Evolutionary conservation across 1,140 invertebrate species (phyloP).

Genomic region (Lepidurus apus): DNA sequence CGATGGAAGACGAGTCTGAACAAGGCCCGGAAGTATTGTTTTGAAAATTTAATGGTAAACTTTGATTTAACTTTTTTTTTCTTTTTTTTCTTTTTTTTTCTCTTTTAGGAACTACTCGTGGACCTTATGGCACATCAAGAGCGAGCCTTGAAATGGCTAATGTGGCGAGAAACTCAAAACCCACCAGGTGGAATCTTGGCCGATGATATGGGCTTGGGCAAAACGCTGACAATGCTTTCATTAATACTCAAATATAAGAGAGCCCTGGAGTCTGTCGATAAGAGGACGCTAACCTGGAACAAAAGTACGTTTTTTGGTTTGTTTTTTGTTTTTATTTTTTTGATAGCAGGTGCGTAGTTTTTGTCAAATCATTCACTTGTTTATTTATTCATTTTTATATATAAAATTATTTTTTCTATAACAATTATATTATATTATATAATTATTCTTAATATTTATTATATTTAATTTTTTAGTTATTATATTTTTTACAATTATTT

Average conservation of each 20-base stretch:
- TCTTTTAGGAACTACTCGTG: conserved; percentile 41
- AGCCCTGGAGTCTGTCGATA: not conserved
- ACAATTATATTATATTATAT: not conserved
- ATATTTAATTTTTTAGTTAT: not conserved
- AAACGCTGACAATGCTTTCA: conserved; percentile 88
- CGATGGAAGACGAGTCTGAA: conserved; percentile 49
- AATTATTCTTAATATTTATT: not conserved
- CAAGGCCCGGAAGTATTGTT: conserved; percentile 55
- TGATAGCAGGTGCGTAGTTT: not conserved
- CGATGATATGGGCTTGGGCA: conserved; percentile 93
- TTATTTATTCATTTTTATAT: not conserved
- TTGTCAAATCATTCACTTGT: not conserved
- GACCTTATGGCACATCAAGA: conserved; percentile 78
- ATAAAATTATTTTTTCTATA: not conserved
- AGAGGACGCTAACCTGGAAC: not conserved
- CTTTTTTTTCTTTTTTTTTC: too few species aligned
- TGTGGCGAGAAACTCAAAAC: conserved; percentile 77
- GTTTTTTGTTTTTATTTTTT: not conserved
- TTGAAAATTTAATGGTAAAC: conserved; percentile 48
- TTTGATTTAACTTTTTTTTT: too few species aligned
- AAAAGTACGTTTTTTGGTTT: conserved; percentile 36
- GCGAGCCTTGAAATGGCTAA: conserved; percentile 78
- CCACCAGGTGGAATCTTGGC: conserved; percentile 56
- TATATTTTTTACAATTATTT: not conserved
- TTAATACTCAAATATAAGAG: conserved; percentile 54